Evolutionary conservation across 1,140 invertebrate species (phyloP).

Genomic region (Saccostrea glomerata): DNA sequence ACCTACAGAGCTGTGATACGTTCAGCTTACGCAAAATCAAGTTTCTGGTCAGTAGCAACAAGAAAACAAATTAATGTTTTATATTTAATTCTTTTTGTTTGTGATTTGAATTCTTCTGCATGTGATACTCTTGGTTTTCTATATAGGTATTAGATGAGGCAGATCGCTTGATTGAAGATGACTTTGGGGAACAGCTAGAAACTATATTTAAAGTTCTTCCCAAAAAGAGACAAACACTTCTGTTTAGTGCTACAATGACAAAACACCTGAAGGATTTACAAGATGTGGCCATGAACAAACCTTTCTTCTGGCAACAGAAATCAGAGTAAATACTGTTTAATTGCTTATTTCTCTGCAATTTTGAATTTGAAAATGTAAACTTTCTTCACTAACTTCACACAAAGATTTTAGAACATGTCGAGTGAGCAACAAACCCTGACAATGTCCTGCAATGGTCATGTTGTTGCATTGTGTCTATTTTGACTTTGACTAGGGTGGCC

Average conservation of each 20-base stretch:
- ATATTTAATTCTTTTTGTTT: neutral
- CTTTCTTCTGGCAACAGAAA: slow-evolving; percentile 76
- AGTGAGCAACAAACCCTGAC: too few relatives aligned
- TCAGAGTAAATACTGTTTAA: slow-evolving; percentile 65
- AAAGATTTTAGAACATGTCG: too few relatives aligned
- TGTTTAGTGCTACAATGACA: slow-evolving; percentile 80
- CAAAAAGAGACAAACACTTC: slow-evolving; percentile 78
- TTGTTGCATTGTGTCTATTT: too few relatives aligned
- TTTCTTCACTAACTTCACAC: too few relatives aligned
- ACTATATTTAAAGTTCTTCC: slow-evolving; percentile 77
- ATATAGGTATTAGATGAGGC: slow-evolving; percentile 65
- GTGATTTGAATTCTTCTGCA: too few relatives aligned
- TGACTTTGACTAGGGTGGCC: slow-evolving; percentile 78
- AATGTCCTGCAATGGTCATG: too few relatives aligned
- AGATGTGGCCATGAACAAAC: slow-evolving; percentile 73
- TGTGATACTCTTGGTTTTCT: neutral
- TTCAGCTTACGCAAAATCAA: slow-evolving; percentile 77
- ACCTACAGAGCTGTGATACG: slow-evolving; percentile 76
- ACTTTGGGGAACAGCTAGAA: slow-evolving; percentile 78
- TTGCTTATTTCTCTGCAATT: too few relatives aligned
- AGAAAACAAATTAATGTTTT: neutral
- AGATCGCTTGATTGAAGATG: slow-evolving; percentile 79
- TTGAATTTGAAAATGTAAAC: too few relatives aligned
- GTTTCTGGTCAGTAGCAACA: slow-evolving; percentile 72
- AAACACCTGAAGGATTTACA: slow-evolving; percentile 74